These are phyloP conservation scores for Uropsilus gracilis DNA, from an alignment of 2,113 vertebrate genomes.

Conservation along the genomic window DNA sequence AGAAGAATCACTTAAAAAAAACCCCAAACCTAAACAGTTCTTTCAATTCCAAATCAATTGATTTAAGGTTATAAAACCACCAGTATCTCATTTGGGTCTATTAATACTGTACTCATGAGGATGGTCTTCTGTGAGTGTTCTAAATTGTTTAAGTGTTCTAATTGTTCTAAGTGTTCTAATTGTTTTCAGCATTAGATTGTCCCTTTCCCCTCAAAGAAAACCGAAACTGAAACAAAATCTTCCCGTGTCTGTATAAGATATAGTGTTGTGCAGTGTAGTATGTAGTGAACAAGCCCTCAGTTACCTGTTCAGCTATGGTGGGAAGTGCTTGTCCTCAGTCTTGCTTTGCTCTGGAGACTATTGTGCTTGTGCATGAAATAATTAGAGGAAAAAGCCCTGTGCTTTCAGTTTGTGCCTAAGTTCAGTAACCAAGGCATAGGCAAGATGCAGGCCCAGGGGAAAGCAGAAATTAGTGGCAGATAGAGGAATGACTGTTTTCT, in stretches of 20 bases:
- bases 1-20: background rate
- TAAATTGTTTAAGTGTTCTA: too few species aligned
- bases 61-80: background rate
- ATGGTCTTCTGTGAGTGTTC: background rate
- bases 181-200: constrained; percentile 36
- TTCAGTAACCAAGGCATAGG: background rate
- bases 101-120: background rate
- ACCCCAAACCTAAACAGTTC: background rate
- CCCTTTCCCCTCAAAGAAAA: background rate
- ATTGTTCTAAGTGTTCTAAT: too few species aligned
- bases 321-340: background rate
- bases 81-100: background rate
- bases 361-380: background rate
- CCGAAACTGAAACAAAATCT: background rate
- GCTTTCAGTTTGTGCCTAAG: background rate
- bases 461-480: too few species aligned
- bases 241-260: background rate
- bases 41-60: constrained; percentile 33
- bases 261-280: background rate
- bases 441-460: too few species aligned
- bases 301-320: background rate
- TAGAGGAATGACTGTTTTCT: too few species aligned
- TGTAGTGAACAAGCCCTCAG: background rate
- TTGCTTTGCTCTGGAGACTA: background rate
- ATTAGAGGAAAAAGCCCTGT: background rate